A percentile compares a stretch with the other conserved stretches of the same genome.
phyloP scores from a whole-genome alignment of 2,888 invertebrate genomes.

The Cosmia pyralina region DNA sequence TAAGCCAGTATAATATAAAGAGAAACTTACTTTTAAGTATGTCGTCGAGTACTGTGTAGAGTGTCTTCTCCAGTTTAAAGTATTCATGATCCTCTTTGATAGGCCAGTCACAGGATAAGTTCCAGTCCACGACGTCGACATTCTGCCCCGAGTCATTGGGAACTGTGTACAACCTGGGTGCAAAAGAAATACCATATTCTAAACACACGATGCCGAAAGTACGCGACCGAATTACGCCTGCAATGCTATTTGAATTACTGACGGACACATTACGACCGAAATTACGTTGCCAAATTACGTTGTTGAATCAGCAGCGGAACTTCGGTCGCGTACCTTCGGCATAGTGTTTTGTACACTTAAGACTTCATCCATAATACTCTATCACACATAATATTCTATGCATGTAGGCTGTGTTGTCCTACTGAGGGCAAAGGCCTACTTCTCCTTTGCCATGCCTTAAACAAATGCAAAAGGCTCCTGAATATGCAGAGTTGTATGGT shows the following conservation, averaged over 20 bases:
- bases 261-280: too few relatives aligned
- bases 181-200: constrained; percentile 6
- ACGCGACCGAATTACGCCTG: too few relatives aligned
- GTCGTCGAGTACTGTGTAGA: constrained; percentile 78
- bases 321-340: too few relatives aligned
- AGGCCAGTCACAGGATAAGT: constrained; percentile 84
- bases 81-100: constrained; percentile 81
- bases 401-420: background rate
- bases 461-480: background rate
- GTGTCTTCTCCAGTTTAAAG: constrained; percentile 76
- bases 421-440: background rate
- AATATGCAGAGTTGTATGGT: background rate
- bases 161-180: constrained; percentile 76
- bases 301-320: too few relatives aligned
- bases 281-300: too few relatives aligned
- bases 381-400: background rate
- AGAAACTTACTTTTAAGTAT: constrained; percentile 83
- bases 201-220: too few relatives aligned
- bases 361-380: too few relatives aligned
- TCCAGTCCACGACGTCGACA: constrained; percentile 85
- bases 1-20: background rate
- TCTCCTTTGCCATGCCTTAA: background rate
- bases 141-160: constrained; percentile 81
- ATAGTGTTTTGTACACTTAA: too few relatives aligned
- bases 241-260: too few relatives aligned